Conservation (phyloP, 1,140 invertebrate genomes). For the Penaeus indicus region DNA sequence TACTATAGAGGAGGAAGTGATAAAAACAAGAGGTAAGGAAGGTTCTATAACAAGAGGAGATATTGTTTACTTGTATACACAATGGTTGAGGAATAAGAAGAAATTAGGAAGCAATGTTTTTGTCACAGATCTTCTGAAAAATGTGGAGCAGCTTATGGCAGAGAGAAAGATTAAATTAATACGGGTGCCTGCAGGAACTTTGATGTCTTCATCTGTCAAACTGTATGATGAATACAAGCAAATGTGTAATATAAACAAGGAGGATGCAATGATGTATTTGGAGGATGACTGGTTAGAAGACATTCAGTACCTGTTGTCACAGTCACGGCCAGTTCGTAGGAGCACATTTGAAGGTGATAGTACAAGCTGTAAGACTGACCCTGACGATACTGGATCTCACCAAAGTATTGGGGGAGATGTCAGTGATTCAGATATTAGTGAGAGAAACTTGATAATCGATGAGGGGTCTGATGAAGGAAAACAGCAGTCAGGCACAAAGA, state of each 20-base stretch:
- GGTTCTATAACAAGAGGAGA: conserved; percentile 63
- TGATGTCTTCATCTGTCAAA: conserved; percentile 65
- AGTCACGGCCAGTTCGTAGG: conserved; percentile 25
- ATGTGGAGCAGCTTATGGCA: conserved; percentile 62
- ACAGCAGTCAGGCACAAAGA: not conserved
- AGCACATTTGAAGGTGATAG: conserved; percentile 37
- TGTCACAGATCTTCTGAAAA: conserved; percentile 63
- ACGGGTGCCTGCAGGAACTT: conserved; percentile 61
- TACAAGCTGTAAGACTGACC: not conserved
- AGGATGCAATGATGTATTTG: conserved; percentile 63
- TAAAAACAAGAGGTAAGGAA: conserved; percentile 52
- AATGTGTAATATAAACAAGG: conserved; percentile 48
- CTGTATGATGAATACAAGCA: conserved; percentile 62
- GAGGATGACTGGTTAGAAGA: conserved; percentile 66
- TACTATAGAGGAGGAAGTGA: conserved; percentile 1
- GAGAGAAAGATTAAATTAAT: conserved; percentile 54
- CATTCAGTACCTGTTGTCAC: conserved; percentile 58
- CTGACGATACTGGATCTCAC: no score
- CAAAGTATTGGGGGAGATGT: not conserved
- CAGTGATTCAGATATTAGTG: conserved; percentile 30
- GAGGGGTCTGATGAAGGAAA: conserved; percentile 29
- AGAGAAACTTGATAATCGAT: conserved; percentile 32
- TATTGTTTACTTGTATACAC: conserved; percentile 60
- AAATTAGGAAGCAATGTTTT: conserved; percentile 62
- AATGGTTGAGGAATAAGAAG: conserved; percentile 62